A percentile compares a stretch with the other conserved stretches of the same genome.
These are phyloP conservation scores for Tetramorium bicarinatum DNA, from an alignment of 2,888 invertebrate species.

Conservation along the genomic window DNA sequence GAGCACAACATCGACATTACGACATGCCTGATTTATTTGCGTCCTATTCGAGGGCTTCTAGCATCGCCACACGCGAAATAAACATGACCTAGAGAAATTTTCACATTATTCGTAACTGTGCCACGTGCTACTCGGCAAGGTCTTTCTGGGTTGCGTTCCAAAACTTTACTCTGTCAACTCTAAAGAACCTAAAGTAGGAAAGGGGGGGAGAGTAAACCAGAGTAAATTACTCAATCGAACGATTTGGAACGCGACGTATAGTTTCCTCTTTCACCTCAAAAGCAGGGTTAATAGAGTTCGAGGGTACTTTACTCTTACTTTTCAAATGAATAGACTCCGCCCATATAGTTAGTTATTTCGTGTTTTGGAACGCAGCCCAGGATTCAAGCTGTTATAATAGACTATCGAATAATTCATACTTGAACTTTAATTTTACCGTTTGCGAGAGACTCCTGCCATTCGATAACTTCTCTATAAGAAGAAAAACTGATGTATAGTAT, in stretches of 20 bases:
- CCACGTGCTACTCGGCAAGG: slow-evolving; percentile 9
- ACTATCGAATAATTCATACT: neutral
- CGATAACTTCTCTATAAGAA: neutral
- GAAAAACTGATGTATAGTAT: neutral
- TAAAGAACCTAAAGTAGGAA: too few species aligned
- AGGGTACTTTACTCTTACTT: too few species aligned
- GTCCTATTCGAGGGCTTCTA: slow-evolving; percentile 3
- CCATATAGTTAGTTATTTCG: too few species aligned
- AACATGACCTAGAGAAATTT: slow-evolving; percentile 23
- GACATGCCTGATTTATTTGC: slow-evolving; percentile 19
- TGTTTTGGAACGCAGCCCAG: too few species aligned
- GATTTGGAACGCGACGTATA: too few species aligned
- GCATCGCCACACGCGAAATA: slow-evolving; percentile 8
- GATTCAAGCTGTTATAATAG: neutral
- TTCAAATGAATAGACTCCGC: too few species aligned
- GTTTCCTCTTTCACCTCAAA: too few species aligned
- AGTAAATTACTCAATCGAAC: too few species aligned
- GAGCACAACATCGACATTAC: slow-evolving; percentile 19
- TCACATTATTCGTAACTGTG: neutral
- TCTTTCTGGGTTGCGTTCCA: too few species aligned
- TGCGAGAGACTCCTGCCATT: neutral
- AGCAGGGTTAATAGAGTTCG: too few species aligned
- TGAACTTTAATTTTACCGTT: neutral
- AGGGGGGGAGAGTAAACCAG: too few species aligned
- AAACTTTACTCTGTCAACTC: too few species aligned